Evolutionary conservation across 2,113 vertebrate species (phyloP).

Genomic region (Scolopax mira): DNA sequence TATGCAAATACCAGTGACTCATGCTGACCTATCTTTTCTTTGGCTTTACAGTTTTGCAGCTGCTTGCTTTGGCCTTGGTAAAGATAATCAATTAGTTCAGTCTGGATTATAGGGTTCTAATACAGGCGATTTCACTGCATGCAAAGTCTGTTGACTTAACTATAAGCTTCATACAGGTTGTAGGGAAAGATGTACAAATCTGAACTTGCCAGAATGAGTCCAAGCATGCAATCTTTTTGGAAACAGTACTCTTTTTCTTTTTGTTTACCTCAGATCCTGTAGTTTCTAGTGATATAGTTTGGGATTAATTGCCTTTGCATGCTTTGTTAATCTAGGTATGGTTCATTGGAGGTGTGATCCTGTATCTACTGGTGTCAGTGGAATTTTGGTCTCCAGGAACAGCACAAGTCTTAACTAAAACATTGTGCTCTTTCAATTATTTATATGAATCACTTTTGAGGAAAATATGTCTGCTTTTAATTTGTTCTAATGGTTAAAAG

Average conservation of each 20-base stretch:
- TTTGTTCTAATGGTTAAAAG: not conserved
- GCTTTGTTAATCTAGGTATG: not conserved
- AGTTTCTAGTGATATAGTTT: not conserved
- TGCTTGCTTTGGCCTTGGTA: conserved; percentile 25
- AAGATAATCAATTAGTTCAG: conserved; percentile 52
- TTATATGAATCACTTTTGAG: not conserved
- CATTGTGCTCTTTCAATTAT: not conserved
- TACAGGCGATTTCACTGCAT: not conserved
- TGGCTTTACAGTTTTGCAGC: not conserved
- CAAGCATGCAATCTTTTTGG: not conserved
- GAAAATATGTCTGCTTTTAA: not conserved
- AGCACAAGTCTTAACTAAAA: not conserved
- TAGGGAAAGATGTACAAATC: not conserved
- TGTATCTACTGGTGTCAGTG: not conserved
- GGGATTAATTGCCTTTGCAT: not conserved
- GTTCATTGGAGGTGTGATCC: not conserved
- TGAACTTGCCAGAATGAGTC: accelerated
- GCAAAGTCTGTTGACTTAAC: not conserved
- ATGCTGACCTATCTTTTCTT: conserved; percentile 36
- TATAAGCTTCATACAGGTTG: not conserved
- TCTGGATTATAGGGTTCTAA: not conserved
- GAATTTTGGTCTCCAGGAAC: not conserved
- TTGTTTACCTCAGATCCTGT: not conserved
- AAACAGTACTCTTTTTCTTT: not conserved
- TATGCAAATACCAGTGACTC: conserved; percentile 34